A percentile compares a stretch with the other conserved stretches of the same genome.
Evolutionary conservation across 2,888 invertebrate genomes (phyloP).

Genomic region (Xanthostigma xanthostigma): DNA sequence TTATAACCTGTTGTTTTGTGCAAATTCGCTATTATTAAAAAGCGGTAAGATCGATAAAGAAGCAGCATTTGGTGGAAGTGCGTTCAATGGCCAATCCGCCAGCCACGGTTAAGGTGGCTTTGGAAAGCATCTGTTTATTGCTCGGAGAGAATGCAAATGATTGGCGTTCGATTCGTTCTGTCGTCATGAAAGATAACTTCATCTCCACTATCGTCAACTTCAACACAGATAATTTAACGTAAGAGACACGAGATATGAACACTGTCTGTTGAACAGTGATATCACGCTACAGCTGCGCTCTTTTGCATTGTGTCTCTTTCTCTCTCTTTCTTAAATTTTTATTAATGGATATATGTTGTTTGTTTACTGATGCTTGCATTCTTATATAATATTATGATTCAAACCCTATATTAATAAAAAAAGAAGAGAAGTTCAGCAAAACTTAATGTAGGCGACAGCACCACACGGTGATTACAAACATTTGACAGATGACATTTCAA

Average conservation of each 20-base stretch:
- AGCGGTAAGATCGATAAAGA: constrained; percentile 93
- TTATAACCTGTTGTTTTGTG: too few relatives aligned
- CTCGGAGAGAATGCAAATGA: constrained; percentile 82
- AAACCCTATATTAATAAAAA: too few relatives aligned
- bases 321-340: constrained; percentile 33
- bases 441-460: too few relatives aligned
- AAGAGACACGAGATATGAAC: constrained; percentile 32
- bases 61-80: constrained; percentile 89
- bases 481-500: too few relatives aligned
- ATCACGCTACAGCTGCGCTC: constrained; percentile 11
- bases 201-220: constrained; percentile 89
- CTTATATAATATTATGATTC: too few relatives aligned
- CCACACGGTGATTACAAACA: too few relatives aligned
- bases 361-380: too few relatives aligned
- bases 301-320: constrained; percentile 17
- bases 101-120: constrained; percentile 77
- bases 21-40: not conserved
- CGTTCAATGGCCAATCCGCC: constrained; percentile 92
- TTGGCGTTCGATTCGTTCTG: constrained; percentile 84
- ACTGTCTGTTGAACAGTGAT: not conserved
- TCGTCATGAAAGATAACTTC: constrained; percentile 91
- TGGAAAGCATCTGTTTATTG: constrained; percentile 87
- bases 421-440: too few relatives aligned
- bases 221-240: constrained; percentile 84
- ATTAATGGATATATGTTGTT: too few relatives aligned